A percentile compares a stretch with the other conserved stretches of the same genome.
Evolutionary conservation across 2,888 invertebrate species (phyloP).

Genomic region (Timema podura): DNA sequence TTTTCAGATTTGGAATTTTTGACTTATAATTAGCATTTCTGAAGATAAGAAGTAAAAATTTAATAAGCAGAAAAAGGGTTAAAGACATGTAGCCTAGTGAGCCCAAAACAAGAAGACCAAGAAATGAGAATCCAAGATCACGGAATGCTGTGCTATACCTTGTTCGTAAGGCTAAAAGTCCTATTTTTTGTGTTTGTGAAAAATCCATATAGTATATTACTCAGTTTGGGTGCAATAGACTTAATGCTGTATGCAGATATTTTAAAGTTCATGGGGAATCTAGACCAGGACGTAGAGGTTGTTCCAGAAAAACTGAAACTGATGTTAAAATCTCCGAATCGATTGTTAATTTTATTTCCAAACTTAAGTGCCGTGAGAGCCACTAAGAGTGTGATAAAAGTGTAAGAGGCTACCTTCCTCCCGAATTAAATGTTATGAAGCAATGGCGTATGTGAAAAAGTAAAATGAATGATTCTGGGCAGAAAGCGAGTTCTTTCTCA

Average conservation of each 20-base stretch:
- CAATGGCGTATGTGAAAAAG: background rate
- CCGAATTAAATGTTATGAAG: background rate
- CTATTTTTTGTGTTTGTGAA: slow-evolving; percentile 1
- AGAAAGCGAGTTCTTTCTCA: background rate
- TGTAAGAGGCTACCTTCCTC: slow-evolving; percentile 4
- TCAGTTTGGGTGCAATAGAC: background rate
- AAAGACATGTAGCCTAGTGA: background rate
- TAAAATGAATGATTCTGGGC: background rate
- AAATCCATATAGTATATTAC: background rate
- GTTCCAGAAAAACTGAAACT: background rate
- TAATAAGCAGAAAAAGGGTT: too few species aligned
- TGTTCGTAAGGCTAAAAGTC: background rate
- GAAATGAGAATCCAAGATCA: too few species aligned
- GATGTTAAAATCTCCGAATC: background rate
- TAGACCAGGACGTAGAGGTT: background rate
- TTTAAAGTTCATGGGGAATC: slow-evolving; percentile 4
- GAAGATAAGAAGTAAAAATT: too few species aligned
- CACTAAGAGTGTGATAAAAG: background rate
- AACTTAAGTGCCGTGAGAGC: background rate
- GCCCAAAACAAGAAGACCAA: slow-evolving; percentile 1
- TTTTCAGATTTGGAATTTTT: too few species aligned
- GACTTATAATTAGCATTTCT: too few species aligned
- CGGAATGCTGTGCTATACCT: background rate
- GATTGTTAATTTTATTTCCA: background rate
- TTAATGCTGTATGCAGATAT: background rate